Conservation (phyloP, 2,113 vertebrate species). For the Hypomesus transpacificus region DNA sequence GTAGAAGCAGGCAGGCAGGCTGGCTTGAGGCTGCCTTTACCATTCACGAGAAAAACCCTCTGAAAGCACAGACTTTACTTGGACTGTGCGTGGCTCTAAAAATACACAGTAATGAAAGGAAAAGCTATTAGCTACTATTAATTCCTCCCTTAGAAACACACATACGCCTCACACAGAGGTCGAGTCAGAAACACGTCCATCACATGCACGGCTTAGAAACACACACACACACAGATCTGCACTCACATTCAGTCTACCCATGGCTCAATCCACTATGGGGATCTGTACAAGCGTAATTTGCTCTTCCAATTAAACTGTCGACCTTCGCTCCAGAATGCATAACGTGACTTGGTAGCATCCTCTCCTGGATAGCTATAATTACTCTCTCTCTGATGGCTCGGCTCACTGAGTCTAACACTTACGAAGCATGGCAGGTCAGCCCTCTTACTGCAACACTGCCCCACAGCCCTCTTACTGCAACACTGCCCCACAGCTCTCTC, state of each 20-base stretch:
- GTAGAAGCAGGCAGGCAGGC: constrained; percentile 13
- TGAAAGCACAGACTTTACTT: no score
- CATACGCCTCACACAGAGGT: constrained; percentile 18
- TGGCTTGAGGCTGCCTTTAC: constrained; percentile 26
- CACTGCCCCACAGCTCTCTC: no score
- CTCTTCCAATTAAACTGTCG: constrained; percentile 93
- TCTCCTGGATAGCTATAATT: constrained; percentile 69
- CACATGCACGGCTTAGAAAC: constrained; percentile 27
- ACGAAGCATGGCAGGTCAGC: constrained; percentile 8
- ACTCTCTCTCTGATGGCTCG: constrained; percentile 35
- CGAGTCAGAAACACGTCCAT: neutral
- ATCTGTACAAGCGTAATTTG: constrained; percentile 84
- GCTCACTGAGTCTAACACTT: constrained; percentile 25
- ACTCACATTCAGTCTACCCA: constrained; percentile 50
- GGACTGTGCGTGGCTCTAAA: constrained; percentile 45
- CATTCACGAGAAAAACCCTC: constrained; percentile 20
- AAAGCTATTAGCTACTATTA: constrained; percentile 51
- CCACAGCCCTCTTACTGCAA: no score
- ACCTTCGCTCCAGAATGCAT: constrained; percentile 82
- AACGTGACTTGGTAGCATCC: constrained; percentile 73
- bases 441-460: neutral
- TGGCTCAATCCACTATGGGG: constrained; percentile 78
- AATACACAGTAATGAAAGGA: constrained; percentile 51
- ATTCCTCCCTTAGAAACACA: constrained; percentile 42
- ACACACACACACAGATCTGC: constrained; percentile 34